Evolutionary conservation across 1,140 invertebrate species (phyloP), one percentile per base, ranked within the genome.

Genomic region (Brachionus sp.): DNA sequence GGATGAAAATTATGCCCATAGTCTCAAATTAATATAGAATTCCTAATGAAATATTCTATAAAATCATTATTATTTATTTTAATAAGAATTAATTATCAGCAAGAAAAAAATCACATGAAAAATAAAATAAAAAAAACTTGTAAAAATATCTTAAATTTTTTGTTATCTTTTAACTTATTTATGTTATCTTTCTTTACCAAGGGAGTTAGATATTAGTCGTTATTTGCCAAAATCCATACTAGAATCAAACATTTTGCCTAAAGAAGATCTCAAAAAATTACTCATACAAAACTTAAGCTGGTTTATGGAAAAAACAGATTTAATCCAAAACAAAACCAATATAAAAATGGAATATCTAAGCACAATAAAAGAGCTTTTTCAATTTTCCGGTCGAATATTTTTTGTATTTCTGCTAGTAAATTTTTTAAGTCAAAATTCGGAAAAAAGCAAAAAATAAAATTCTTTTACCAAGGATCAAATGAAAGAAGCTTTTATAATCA

Each of bases 401-500:
- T 62, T 57, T 80, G 77, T 80, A 23, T 62, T 42, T 80, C 25
- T 80, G n/a, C 16, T 78, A 9, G 77, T 78, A 33, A 78, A 57
- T 50, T 29, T 19, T n/a, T 62, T 50, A 37, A 78, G 5, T 23
- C 6, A n/a, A 19, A 37, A 35, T 77, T 77, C 10, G 10, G 29
- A 6, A 75, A 42, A 4, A 23, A 42, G 35, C 0, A 13, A 46
- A 78, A 50, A 78, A 50, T 50, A 46, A 78, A 46, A 16, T 62
- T 19, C 7, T n/a, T 53, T 37, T 37, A n/a, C n/a, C n/a, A 44
- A 62, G 77, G 77, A 80, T 80, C 6, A 80, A 66, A 66, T 62
- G 62, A 80, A 80, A 62, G 77, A 80, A 19, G 77, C 62, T 7
- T 80, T 80, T 80, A 80, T 80, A 42, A 80, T 80, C 12, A 62